A percentile compares a stretch with the other conserved stretches of the same genome.
Evolutionary conservation across 2,797 vertebrate genomes (phyloP).

Genomic region (Kryptolebias ocellatus): DNA sequence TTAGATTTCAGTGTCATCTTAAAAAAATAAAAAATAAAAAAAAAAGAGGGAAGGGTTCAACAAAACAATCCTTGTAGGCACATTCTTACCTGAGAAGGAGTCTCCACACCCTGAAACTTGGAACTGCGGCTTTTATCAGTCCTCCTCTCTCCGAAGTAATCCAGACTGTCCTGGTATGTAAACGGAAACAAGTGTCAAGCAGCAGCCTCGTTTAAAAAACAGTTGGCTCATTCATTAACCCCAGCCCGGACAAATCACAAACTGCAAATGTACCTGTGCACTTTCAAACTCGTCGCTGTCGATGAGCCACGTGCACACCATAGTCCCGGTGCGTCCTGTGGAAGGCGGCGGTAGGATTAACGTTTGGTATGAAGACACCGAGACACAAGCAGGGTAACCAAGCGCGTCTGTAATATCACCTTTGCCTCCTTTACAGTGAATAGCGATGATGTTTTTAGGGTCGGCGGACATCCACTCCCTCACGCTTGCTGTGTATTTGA

Average conservation of each 20-base stretch:
- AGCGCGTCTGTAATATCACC: conserved; percentile 73
- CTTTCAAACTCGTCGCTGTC: conserved; percentile 90
- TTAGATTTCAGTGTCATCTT: no score
- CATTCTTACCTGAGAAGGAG: conserved; percentile 91
- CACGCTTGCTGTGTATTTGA: conserved; percentile 87
- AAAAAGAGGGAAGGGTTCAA: conserved; percentile 34
- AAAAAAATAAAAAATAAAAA: conserved; percentile 26
- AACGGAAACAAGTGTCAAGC: not conserved
- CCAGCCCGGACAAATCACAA: not conserved
- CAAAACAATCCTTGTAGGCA: not conserved
- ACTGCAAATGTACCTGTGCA: conserved; percentile 83
- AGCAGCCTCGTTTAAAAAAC: not conserved
- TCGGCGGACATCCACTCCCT: conserved; percentile 90
- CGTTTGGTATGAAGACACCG: not conserved
- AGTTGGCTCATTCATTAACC: not conserved
- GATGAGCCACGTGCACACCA: conserved; percentile 93
- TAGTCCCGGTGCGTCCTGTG: conserved; percentile 93
- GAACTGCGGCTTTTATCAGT: conserved; percentile 90
- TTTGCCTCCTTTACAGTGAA: conserved; percentile 98
- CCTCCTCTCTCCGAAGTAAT: conserved; percentile 93
- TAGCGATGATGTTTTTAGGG: conserved; percentile 85
- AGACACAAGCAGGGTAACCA: not conserved
- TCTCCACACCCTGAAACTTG: conserved; percentile 97
- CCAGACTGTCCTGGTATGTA: conserved; percentile 86
- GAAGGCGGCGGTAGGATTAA: conserved; percentile 27